These are phyloP conservation scores for Cephus rjabovi DNA, from an alignment of 2,888 invertebrate genomes.

Conservation along the genomic window DNA sequence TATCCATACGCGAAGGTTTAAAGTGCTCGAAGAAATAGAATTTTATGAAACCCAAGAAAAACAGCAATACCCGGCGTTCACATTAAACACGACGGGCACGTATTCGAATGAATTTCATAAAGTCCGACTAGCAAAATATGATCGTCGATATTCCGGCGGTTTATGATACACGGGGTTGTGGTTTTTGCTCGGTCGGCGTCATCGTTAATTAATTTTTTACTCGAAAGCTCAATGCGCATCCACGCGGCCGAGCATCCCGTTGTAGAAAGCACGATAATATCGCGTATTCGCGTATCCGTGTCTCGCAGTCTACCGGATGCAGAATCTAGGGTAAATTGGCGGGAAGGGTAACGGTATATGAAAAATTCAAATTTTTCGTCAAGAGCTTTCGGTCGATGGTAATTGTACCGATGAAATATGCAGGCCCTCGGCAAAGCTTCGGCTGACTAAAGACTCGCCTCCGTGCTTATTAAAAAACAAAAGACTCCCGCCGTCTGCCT, in stretches of 20 bases:
- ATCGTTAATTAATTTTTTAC: background rate
- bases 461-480: background rate
- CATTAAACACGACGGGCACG: background rate
- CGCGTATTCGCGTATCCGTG: background rate
- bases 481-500: background rate
- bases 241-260: background rate
- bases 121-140: background rate
- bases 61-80: background rate
- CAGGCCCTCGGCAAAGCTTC: background rate
- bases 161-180: background rate
- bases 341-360: no score
- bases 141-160: background rate
- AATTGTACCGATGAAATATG: background rate
- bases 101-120: background rate
- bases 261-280: background rate
- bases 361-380: background rate
- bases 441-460: background rate
- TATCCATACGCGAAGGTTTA: background rate
- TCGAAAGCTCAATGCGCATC: background rate
- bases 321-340: no score
- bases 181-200: background rate
- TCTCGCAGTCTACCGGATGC: background rate
- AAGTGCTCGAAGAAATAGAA: background rate
- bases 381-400: no score
- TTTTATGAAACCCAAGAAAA: background rate